Evolutionary conservation across 2,797 vertebrate genomes (phyloP).

Genomic region (Lepidocolaptes lacrymiger): DNA sequence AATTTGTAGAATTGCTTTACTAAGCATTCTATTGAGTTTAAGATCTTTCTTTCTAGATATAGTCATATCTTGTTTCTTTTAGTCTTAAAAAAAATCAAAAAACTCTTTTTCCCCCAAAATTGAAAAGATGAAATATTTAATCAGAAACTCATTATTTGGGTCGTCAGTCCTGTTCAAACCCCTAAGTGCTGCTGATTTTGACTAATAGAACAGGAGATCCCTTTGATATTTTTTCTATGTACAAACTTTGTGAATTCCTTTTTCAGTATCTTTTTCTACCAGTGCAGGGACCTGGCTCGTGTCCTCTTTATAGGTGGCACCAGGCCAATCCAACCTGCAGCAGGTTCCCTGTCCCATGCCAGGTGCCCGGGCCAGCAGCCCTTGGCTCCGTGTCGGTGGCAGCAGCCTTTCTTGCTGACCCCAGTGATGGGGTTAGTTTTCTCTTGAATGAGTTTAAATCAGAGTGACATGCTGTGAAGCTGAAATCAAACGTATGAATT

Average conservation of each 20-base stretch:
- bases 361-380: not conserved
- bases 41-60: not conserved
- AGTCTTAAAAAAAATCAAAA: not conserved
- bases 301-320: not conserved
- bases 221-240: not conserved
- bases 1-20: not conserved
- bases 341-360: not conserved
- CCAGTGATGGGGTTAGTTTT: not conserved
- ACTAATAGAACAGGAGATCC: not conserved
- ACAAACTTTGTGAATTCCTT: not conserved
- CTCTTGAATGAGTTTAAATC: not conserved
- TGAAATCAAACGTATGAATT: not conserved
- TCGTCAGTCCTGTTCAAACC: not conserved
- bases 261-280: not conserved
- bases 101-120: fast-evolving
- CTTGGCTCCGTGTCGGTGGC: not conserved
- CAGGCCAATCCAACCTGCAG: not conserved
- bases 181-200: not conserved
- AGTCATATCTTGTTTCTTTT: not conserved
- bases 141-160: not conserved
- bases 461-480: not conserved
- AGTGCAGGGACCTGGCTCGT: not conserved
- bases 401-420: not conserved
- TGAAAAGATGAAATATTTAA: not conserved
- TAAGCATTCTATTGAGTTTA: not conserved